Evolutionary conservation across 2,888 invertebrate species (phyloP), one percentile per base, ranked within the genome.

Genomic region (Cinara cedri): DNA sequence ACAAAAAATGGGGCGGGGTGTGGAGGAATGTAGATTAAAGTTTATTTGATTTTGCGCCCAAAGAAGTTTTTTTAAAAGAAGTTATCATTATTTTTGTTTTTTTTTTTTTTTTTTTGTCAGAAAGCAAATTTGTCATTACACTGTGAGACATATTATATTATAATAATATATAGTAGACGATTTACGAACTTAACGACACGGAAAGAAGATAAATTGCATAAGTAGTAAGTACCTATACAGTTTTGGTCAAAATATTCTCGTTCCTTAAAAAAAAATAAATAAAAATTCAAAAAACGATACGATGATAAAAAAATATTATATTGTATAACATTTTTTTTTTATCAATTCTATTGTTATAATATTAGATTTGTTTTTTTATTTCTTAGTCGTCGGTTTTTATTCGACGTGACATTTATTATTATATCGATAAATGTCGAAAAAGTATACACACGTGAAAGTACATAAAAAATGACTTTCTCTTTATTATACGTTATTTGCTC

Each of bases 31-130:
- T 34, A 34, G 34, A 34, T 51, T 34, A 51, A 62, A 74, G 34
- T 63, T 74, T 63, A 74, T 74, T 74, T 49, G 51, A 21, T 74
- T 74, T 63, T 74, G 10, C 14, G 24, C 26, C 10, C 51, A 49
- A 42, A 51, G 49, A 62, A 49, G 60, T 60, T 72, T 72, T 19
- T 19, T n/a, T n/a, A n/a, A n/a, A n/a, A n/a, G 49, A 72, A 51
- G 49, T 62, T 46, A 57, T 46, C 42, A 34, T 62, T 57, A 19
- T 51, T 3, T 57, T 57, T 24, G 11, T 54, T 51, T 66, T 21
- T 49, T 13, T 44, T 66, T 21, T 49, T 13, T 44, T 55, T 57
- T 72, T 34, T 26, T 72, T 26, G 3, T 26, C 13, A 72, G 26
- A 49, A 49, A 49, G 11, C 19, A 34, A 72, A 60, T 72, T 72